Percentiles rank a stretch among this genome's conserved stretches.
phyloP scores from a whole-genome alignment of 2,888 invertebrate genomes.

The Rapana venosa region DNA sequence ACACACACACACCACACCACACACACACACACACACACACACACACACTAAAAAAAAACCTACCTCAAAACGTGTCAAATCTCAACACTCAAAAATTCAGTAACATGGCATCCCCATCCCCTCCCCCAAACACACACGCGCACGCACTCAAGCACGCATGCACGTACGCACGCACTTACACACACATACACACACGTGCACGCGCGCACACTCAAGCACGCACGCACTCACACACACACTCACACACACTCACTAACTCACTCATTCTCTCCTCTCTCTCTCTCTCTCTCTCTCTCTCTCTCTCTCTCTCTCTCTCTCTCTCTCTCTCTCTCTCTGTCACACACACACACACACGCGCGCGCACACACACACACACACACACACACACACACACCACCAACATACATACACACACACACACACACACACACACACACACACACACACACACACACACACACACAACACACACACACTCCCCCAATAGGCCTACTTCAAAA shows the following conservation, averaged over 20 bases:
- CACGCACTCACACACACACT: neutral
- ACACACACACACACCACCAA: too few relatives aligned
- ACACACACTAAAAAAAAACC: too few relatives aligned
- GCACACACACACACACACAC: neutral
- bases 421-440: neutral
- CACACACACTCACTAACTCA: too few relatives aligned
- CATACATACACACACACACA: neutral
- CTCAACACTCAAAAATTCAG: neutral
- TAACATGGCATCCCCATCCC: neutral
- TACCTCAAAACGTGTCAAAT: too few relatives aligned
- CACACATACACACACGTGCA: neutral
- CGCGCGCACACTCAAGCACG: neutral
- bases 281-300: too few relatives aligned
- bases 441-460: neutral
- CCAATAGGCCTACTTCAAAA: too few relatives aligned
- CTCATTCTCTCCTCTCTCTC: too few relatives aligned
- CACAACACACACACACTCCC: too few relatives aligned
- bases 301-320: too few relatives aligned
- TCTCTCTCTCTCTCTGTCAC: too few relatives aligned
- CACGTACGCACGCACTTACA: neutral
- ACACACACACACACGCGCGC: neutral
- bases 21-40: neutral
- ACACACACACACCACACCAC: slow-evolving; percentile 4
- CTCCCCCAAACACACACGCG: slow-evolving; percentile 20
- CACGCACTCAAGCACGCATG: neutral